Conservation (phyloP, 2,113 vertebrate genomes). For the Acrocephalus kingi region DNA sequence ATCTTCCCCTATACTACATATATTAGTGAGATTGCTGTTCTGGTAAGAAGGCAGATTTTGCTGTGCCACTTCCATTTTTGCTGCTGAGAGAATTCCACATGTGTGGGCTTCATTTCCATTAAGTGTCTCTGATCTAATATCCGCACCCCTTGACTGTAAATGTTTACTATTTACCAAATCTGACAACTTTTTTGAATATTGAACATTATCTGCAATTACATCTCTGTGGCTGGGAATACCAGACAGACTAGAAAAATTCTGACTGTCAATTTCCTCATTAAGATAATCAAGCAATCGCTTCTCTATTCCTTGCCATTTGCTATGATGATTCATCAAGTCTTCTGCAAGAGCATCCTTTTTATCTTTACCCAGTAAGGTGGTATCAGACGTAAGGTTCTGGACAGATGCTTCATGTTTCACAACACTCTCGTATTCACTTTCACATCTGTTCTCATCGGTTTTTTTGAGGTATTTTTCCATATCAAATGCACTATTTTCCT, state of each 20-base stretch:
- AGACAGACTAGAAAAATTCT: background rate
- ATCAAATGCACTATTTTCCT: constrained; percentile 78
- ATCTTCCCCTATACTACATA: background rate
- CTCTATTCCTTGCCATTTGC: background rate
- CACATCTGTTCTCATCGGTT: constrained; percentile 70
- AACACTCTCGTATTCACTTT: constrained; percentile 56
- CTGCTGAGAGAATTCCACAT: background rate
- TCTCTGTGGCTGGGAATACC: background rate
- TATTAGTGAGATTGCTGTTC: background rate
- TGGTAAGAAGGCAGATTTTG: background rate
- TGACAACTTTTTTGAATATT: background rate
- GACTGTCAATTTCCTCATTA: background rate
- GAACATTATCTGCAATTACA: background rate
- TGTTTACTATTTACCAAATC: background rate
- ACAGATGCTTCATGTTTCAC: constrained; percentile 9
- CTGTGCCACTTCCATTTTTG: background rate
- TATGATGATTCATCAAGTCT: background rate
- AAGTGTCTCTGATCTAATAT: background rate
- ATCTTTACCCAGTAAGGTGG: constrained; percentile 1
- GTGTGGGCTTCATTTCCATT: background rate
- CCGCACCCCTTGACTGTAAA: background rate
- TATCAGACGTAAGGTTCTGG: constrained; percentile 17
- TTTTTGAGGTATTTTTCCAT: constrained; percentile 90
- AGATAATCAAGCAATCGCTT: background rate
- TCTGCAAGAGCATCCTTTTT: background rate